These are phyloP conservation scores for Lasioglossum albipes DNA, from an alignment of 1,140 invertebrate species.

Conservation along the genomic window DNA sequence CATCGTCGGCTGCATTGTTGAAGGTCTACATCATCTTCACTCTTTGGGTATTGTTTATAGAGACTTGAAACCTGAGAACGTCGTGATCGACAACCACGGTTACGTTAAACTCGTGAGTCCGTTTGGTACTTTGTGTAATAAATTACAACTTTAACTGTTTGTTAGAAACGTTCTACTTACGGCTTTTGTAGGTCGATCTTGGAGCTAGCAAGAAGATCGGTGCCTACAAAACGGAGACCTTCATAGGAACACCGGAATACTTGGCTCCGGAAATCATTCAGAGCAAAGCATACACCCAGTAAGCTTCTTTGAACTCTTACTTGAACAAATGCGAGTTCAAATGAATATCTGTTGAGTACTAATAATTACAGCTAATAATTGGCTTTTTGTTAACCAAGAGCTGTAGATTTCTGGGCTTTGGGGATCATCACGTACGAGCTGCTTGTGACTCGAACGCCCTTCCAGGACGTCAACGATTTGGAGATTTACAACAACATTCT, in stretches of 20 bases:
- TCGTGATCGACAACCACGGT: constrained; percentile 86
- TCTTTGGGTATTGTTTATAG: constrained; percentile 86
- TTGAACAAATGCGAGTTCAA: no score
- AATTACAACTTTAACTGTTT: not conserved
- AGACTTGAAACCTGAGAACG: constrained; percentile 91
- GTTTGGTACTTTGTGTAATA: not conserved
- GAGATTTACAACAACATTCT: constrained; percentile 92
- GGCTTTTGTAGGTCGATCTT: constrained; percentile 87
- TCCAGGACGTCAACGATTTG: constrained; percentile 90
- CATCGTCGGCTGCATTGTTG: constrained; percentile 87
- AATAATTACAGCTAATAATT: not conserved
- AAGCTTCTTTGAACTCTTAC: not conserved
- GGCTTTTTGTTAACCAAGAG: constrained; percentile 83
- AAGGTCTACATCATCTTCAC: constrained; percentile 90
- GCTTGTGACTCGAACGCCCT: constrained; percentile 86
- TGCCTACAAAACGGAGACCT: constrained; percentile 90
- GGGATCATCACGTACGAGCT: constrained; percentile 91
- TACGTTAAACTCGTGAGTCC: constrained; percentile 87
- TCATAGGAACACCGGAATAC: constrained; percentile 90
- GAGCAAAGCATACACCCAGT: constrained; percentile 81
- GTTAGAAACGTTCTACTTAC: not conserved
- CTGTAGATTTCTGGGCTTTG: constrained; percentile 91
- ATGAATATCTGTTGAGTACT: not conserved
- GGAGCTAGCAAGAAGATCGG: constrained; percentile 92
- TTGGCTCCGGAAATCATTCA: constrained; percentile 70